Evolutionary conservation across 2,888 invertebrate genomes (phyloP), one percentile per base, ranked within the genome.

Genomic region (Lithosia quadra): DNA sequence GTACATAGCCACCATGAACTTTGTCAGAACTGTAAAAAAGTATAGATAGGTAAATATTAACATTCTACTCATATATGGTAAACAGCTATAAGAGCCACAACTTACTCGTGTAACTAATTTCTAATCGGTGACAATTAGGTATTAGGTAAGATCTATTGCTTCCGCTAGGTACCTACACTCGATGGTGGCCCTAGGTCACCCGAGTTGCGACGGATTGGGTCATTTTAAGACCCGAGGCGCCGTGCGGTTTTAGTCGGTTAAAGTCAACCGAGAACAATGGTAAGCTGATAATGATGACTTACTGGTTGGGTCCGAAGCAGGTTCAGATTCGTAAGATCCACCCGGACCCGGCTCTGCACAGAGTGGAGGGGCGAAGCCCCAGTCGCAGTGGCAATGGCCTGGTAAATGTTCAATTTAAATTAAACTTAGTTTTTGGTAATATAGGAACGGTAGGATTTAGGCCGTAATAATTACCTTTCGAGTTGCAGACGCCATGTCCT

Each of bases 331-430:
- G 67, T 96, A 89, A 1, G 99, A 99, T 8, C 99, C 99, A 0
- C 99, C 99, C 10, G 96, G 95, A 0, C 99, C 99, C 0, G 98
- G 97, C 79, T 96, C 94, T 71, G 97, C 96, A 89, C 99, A 99
- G 66, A 96, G 94, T 0, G 99, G 98, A 0, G 99, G 99, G 0
- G 97, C 97, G 90, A 97, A 99, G 0, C 99, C 99, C 0, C 96
- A 93, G 82, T 97, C 96, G 91, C 99, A 99, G 90, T 99, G 99
- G 84, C 99, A 99, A 87, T 99, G 97, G 0, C 99, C 99, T 86
- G 96, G 90, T 43, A 33, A 28, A 58, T 10, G 9, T n/a, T 18
- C 33, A 58, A 4, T 58, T 55, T 22, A 43, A 43, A 18, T 43
- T 43, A 43, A 15, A 10, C 0, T 0, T 36, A 0, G 11, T 34